Percentiles rank a stretch among this genome's conserved stretches.
These are phyloP conservation scores for Pseudococcus jackbeardsleyi DNA, from an alignment of 2,888 invertebrate species.

Conservation along the genomic window DNA sequence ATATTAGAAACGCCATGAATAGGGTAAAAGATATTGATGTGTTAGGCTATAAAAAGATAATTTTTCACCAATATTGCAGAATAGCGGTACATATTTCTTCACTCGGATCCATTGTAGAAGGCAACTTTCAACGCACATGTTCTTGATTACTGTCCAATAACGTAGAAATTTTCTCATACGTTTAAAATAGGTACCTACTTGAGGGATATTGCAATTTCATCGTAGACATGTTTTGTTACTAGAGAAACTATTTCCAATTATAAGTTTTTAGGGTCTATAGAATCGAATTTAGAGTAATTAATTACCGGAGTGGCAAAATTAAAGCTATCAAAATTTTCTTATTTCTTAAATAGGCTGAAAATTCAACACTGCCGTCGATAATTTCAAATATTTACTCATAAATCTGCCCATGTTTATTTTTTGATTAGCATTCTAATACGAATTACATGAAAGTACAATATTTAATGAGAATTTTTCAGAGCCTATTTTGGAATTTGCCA, in stretches of 20 bases:
- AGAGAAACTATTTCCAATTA: neutral
- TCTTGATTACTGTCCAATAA: neutral
- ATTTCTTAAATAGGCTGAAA: no score
- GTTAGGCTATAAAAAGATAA: slow-evolving; percentile 23
- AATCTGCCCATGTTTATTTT: no score
- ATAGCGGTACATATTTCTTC: neutral
- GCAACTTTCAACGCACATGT: neutral
- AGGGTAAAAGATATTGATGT: slow-evolving; percentile 1
- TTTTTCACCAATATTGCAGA: slow-evolving; percentile 29
- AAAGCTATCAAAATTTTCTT: no score
- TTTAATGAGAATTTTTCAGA: no score
- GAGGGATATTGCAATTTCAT: neutral
- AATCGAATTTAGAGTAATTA: no score
- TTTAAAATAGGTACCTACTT: neutral
- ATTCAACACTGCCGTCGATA: no score
- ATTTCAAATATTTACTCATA: no score
- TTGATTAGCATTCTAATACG: no score
- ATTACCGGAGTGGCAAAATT: no score
- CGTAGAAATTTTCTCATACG: neutral
- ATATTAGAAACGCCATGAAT: slow-evolving; percentile 7
- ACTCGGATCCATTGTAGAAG: neutral
- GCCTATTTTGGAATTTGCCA: no score
- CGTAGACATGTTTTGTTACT: neutral
- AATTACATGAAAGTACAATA: no score
- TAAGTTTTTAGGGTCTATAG: no score